phyloP scores from a whole-genome alignment of 1,140 invertebrate genomes.

The Leptonema lineaticorne region DNA sequence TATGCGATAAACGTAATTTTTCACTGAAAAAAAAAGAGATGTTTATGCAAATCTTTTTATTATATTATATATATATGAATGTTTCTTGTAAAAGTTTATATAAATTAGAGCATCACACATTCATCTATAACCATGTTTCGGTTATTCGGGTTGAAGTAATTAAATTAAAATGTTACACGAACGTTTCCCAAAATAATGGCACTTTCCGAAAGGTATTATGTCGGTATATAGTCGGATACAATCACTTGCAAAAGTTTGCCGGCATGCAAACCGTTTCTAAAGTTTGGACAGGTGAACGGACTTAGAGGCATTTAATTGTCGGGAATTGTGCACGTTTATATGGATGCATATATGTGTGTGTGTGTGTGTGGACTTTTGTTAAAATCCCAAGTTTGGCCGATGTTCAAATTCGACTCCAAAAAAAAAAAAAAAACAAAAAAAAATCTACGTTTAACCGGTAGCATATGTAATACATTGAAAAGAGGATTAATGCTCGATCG shows the following conservation, averaged over 20 bases:
- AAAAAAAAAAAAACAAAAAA: too few relatives aligned
- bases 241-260: too few relatives aligned
- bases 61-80: too few relatives aligned
- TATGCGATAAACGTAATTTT: too few relatives aligned
- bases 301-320: slow-evolving; percentile 26
- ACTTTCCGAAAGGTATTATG: neutral
- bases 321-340: neutral
- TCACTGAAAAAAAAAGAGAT: too few relatives aligned
- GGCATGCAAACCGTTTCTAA: slow-evolving; percentile 12
- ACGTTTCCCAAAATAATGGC: neutral
- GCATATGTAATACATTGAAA: neutral
- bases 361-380: too few relatives aligned
- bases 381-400: slow-evolving; percentile 9
- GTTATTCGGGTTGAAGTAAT: slow-evolving; percentile 2
- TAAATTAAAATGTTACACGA: slow-evolving; percentile 8
- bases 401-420: slow-evolving; percentile 21
- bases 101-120: neutral
- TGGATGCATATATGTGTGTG: too few relatives aligned
- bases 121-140: neutral
- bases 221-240: neutral
- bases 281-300: slow-evolving; percentile 31
- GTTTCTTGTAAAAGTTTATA: too few relatives aligned
- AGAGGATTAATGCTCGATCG: neutral
- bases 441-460: too few relatives aligned
- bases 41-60: too few relatives aligned